A percentile compares a stretch with the other conserved stretches of the same genome.
Evolutionary conservation across 2,113 vertebrate species (phyloP).

Genomic region (Melanocharis versteri): DNA sequence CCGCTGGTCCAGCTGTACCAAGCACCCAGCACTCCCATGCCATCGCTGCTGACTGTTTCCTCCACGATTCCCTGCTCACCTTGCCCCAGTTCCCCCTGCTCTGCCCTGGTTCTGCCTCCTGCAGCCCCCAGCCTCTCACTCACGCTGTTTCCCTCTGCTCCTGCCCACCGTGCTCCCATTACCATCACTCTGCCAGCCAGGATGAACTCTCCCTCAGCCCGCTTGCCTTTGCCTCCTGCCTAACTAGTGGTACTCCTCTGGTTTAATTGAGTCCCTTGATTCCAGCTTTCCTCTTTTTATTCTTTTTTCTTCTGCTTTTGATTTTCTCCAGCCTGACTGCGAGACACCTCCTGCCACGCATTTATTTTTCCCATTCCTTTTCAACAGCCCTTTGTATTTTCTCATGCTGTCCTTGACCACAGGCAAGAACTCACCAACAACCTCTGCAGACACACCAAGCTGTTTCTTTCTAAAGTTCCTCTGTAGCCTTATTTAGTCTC

Average conservation of each 20-base stretch:
- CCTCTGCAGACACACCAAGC: background rate
- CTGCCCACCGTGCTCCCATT: background rate
- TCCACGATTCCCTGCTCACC: accelerated
- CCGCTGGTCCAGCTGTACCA: background rate
- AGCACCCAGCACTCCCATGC: accelerated
- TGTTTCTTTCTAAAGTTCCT: background rate
- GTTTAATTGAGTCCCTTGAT: background rate
- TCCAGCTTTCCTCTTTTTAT: background rate
- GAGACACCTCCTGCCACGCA: background rate
- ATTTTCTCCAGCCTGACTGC: background rate
- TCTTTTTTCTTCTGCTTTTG: background rate
- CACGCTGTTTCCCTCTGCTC: background rate
- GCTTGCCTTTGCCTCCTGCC: background rate
- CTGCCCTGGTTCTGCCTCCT: background rate
- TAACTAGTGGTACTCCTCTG: background rate
- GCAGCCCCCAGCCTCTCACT: background rate
- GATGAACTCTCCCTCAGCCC: background rate
- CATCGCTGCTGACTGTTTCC: background rate
- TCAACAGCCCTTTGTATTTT: background rate
- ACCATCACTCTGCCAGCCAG: background rate
- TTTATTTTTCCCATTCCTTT: background rate
- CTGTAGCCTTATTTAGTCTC: background rate
- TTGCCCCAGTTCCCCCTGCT: background rate
- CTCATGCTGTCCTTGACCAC: background rate
- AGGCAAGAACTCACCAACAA: background rate